Base-by-base conservation (phyloP, 2,113 vertebrate species). In the Albula glossodonta region DNA sequence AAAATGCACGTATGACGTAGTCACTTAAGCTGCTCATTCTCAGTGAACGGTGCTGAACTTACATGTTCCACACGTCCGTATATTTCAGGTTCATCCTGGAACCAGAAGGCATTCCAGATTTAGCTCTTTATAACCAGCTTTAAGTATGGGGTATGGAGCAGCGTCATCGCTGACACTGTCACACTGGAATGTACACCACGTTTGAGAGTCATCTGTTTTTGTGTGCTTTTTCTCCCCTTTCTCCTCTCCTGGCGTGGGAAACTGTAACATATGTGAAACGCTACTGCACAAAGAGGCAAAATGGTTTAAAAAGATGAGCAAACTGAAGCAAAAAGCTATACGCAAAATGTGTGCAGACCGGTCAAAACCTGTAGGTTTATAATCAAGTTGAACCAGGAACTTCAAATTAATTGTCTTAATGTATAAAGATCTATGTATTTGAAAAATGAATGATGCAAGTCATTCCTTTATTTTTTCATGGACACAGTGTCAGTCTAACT, bases 1-100 rank as follows among this genome's bases (percentile, higher is more conserved):
- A 56, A 78, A 89, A 95, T 90, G 93, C 90, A 89, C 90, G 91
- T 85, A 95, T 96, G 94, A 95, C 81, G 93, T 93, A 93, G 92
- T 89, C 88, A 77, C 91, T 92, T 87, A 91, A 83, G 83, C 17
- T 70, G 41, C 74, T 49, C 87, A 78, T 77, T 80, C 85, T 22
- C 48, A 57, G 60, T 78, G 77, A 77, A 83, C 49, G 88, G 85
- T 86, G 82, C 86, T 84, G 78, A 87, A 57, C 80, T 31, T 56
- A 74, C 25, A 49, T 50, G 49, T 56, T 51, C 12, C 41, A 49
- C 78, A 84, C 82, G 66, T 52, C 86, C 49, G 31, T 88, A 53
- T 87, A 81, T 85, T 79, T 22, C 48, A 49, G 51, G 56, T 87
- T 48, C 25, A 48, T 87, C 74, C 80, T 83, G 56, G 82, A 81